A percentile compares a stretch with the other conserved stretches of the same genome.
These are phyloP conservation scores for Cassiopea xamachana DNA, from an alignment of 30 jellyfish, hydroid and myxozoan species.

Conservation along the genomic window DNA sequence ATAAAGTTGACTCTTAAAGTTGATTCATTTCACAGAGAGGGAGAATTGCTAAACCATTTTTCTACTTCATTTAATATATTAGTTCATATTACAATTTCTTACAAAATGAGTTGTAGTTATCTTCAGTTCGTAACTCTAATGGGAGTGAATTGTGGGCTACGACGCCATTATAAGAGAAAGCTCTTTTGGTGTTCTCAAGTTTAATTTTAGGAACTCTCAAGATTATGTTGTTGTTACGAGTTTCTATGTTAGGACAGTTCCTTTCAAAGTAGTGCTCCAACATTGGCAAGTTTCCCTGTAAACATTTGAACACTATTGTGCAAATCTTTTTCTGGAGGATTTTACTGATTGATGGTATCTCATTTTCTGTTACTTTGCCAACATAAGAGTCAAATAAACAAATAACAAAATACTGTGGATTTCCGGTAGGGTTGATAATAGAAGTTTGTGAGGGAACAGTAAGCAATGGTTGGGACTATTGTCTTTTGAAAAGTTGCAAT, in stretches of 20 bases:
- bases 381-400: no score
- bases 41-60: no score
- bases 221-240: background rate
- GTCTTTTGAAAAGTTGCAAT: background rate
- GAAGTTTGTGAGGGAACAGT: background rate
- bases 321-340: no score
- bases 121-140: background rate
- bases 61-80: no score
- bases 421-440: background rate
- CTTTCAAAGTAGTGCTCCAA: background rate
- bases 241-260: background rate
- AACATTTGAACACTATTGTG: no score
- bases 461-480: background rate
- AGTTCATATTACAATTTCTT: background rate
- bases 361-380: background rate
- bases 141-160: background rate
- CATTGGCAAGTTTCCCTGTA: no score
- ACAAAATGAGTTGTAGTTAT: no score
- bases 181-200: background rate
- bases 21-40: no score
- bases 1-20: no score
- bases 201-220: background rate
- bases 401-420: background rate
- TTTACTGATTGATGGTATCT: no score
- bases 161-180: background rate